Evolutionary conservation across 2,797 vertebrate genomes (phyloP).

Genomic region (Urophycis tenuis): DNA sequence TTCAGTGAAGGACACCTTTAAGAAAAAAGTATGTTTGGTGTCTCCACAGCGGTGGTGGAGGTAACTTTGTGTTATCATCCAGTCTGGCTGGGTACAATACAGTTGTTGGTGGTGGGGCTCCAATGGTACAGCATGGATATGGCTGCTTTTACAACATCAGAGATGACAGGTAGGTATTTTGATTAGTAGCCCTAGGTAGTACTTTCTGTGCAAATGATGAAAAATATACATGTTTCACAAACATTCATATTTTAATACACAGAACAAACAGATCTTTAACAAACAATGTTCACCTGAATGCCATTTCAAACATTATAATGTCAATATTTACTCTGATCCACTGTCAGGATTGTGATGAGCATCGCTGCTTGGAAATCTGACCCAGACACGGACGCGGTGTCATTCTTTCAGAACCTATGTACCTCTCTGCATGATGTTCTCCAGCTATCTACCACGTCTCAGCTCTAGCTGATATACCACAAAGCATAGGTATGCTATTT

Average conservation of each 20-base stretch:
- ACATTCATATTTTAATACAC: slow-evolving; percentile 1
- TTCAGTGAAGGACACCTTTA: no score
- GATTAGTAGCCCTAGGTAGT: neutral
- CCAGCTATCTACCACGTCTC: slow-evolving; percentile 70
- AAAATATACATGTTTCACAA: neutral
- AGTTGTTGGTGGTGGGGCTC: slow-evolving; percentile 72
- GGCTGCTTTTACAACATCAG: slow-evolving; percentile 92
- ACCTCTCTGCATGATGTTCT: slow-evolving; percentile 80
- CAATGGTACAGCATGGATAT: slow-evolving; percentile 89
- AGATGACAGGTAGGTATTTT: slow-evolving; percentile 78
- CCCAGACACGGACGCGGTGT: slow-evolving; percentile 78
- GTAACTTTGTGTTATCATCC: slow-evolving; percentile 90
- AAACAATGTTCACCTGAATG: neutral
- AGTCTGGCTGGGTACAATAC: slow-evolving; percentile 89
- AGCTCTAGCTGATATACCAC: slow-evolving; percentile 65
- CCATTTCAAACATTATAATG: neutral
- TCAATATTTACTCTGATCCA: neutral
- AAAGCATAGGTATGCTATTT: no score
- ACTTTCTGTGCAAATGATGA: neutral
- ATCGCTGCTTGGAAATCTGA: slow-evolving; percentile 84
- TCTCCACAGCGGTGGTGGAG: slow-evolving; percentile 85
- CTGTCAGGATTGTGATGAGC: slow-evolving; percentile 72
- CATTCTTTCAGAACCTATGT: slow-evolving; percentile 69
- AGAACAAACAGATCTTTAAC: no score
- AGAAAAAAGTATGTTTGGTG: slow-evolving; percentile 22